Conservation (phyloP, 2,797 vertebrate genomes). For the Hypotaenidia philippensis region DNA sequence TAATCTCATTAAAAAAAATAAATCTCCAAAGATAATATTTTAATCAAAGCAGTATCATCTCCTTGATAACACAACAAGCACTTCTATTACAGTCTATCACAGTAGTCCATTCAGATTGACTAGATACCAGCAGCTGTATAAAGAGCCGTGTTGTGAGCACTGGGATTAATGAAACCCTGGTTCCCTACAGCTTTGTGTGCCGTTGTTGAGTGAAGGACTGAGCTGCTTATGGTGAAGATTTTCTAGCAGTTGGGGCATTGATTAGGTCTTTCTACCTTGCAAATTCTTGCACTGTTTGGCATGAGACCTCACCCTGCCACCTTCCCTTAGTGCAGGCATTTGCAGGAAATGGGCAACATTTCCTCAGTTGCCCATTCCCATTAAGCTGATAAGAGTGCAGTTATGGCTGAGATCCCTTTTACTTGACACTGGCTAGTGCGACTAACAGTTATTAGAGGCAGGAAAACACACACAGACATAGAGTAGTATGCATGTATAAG, state of each 20-base stretch:
- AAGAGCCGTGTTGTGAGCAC: not conserved
- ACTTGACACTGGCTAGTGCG: not conserved
- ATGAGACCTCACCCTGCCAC: not conserved
- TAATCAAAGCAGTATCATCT: not conserved
- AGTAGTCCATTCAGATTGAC: not conserved
- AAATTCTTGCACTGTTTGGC: not conserved
- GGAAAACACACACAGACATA: not conserved
- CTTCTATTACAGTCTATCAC: not conserved
- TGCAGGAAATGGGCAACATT: not conserved
- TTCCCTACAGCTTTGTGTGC: not conserved
- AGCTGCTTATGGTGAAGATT: not conserved
- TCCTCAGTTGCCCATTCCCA: not conserved
- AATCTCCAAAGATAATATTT: not conserved
- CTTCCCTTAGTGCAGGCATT: no score
- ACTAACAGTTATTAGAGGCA: not conserved
- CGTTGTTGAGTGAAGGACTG: not conserved
- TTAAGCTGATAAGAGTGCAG: not conserved
- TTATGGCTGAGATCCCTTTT: not conserved
- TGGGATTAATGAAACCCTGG: not conserved
- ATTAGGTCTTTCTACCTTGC: not conserved
- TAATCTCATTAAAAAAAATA: not conserved
- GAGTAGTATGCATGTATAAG: accelerated
- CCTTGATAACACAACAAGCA: not conserved
- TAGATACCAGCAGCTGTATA: not conserved
- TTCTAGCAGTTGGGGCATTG: not conserved